Evolutionary conservation across 2,888 invertebrate species (phyloP).

Genomic region (Vesta saturnalis): DNA sequence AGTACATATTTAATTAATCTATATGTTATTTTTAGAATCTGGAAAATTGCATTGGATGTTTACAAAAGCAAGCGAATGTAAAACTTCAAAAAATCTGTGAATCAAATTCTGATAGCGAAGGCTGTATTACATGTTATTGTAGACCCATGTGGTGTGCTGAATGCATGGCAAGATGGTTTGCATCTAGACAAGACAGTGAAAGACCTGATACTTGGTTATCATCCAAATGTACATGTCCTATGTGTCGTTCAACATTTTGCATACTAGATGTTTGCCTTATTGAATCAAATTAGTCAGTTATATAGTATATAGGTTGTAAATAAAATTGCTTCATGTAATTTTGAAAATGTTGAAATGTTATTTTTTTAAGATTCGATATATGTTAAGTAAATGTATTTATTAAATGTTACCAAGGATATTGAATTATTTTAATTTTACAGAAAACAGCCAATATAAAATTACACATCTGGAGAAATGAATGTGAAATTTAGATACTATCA

Average conservation of each 20-base stretch:
- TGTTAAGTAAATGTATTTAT: too few species aligned
- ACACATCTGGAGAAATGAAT: too few species aligned
- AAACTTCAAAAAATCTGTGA: constrained; percentile 79
- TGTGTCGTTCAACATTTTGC: constrained; percentile 87
- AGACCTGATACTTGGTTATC: constrained; percentile 81
- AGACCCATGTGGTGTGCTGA: constrained; percentile 91
- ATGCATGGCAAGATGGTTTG: constrained; percentile 90
- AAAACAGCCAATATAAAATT: too few species aligned
- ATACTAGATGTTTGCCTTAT: constrained; percentile 79
- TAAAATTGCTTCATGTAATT: too few species aligned
- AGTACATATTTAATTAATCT: constrained; percentile 1
- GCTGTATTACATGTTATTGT: constrained; percentile 73
- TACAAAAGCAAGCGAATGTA: constrained; percentile 80
- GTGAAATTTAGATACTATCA: too few species aligned
- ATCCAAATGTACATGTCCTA: constrained; percentile 87
- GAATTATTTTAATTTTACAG: too few species aligned
- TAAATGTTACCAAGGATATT: too few species aligned
- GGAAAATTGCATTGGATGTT: constrained; percentile 90
- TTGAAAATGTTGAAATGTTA: too few species aligned
- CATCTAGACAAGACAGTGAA: constrained; percentile 78
- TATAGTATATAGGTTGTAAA: too few species aligned
- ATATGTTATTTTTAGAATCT: constrained; percentile 67
- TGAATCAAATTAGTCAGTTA: constrained; percentile 1
- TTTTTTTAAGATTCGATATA: too few species aligned
- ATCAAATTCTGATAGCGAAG: constrained; percentile 58